phyloP scores from a whole-genome alignment of 2,797 vertebrate genomes.

The Odontamblyopus lacepedii region DNA sequence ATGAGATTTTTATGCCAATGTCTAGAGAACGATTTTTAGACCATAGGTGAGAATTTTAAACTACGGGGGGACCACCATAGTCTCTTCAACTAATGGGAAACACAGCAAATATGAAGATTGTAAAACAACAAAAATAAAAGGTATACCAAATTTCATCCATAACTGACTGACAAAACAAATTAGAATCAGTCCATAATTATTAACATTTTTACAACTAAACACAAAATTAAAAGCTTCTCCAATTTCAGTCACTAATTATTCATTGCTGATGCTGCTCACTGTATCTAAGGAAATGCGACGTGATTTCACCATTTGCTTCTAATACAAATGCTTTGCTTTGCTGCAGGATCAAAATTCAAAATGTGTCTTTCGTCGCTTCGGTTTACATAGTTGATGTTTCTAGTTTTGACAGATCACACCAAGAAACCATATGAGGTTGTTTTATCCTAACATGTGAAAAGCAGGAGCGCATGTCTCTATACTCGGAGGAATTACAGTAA shows the following conservation, averaged over 20 bases:
- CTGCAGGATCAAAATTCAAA: slow-evolving; percentile 41
- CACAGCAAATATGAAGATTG: background rate
- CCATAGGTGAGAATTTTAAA: too few relatives aligned
- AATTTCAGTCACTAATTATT: slow-evolving; percentile 7
- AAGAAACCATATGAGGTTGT: slow-evolving; percentile 46
- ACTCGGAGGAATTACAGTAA: slow-evolving; percentile 61
- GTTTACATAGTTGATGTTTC: slow-evolving; percentile 55
- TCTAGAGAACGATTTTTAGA: too few relatives aligned
- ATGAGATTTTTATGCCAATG: too few relatives aligned
- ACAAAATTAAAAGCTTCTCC: background rate
- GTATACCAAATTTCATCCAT: too few relatives aligned
- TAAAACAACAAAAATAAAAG: background rate
- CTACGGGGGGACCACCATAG: too few relatives aligned
- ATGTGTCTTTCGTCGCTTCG: slow-evolving; percentile 39
- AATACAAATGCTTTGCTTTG: slow-evolving; percentile 31
- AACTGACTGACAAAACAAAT: too few relatives aligned
- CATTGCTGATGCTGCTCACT: background rate
- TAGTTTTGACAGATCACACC: slow-evolving; percentile 60
- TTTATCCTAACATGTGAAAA: slow-evolving; percentile 56
- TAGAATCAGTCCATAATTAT: background rate
- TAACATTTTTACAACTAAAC: background rate
- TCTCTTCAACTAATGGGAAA: background rate
- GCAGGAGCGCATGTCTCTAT: slow-evolving; percentile 51
- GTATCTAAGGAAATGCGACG: background rate
- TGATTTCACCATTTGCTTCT: slow-evolving; percentile 37